Percentiles rank a stretch among this genome's conserved stretches.
Evolutionary conservation across 2,888 invertebrate species (phyloP).

Genomic region (Himalopsyche japonica): DNA sequence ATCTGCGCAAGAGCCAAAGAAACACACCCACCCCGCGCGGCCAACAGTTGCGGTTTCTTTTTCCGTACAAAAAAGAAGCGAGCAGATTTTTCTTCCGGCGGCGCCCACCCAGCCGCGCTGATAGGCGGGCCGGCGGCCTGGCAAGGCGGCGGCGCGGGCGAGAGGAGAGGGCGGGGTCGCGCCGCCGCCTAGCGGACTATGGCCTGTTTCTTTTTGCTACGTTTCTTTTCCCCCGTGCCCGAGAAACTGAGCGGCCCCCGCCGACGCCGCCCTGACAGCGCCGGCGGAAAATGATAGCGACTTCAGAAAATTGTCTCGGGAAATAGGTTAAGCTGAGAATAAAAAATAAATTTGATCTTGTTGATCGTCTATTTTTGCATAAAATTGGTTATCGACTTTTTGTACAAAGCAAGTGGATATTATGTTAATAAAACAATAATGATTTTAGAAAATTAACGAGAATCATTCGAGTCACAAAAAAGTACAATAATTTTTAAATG

Average conservation of each 20-base stretch:
- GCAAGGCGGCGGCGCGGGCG: conserved; percentile 50
- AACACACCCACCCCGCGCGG: conserved; percentile 22
- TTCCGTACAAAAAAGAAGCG: conserved; percentile 42
- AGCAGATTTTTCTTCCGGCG: conserved; percentile 57
- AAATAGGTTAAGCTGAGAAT: not conserved
- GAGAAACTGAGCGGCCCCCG: conserved; percentile 44
- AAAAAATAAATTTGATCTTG: not conserved
- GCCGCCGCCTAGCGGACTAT: conserved; percentile 45
- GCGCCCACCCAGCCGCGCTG: conserved; percentile 47
- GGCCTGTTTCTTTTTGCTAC: conserved; percentile 30
- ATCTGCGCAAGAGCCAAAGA: conserved; percentile 30
- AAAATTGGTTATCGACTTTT: not conserved
- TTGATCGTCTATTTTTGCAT: not conserved
- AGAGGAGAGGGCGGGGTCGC: conserved; percentile 55
- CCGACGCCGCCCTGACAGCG: conserved; percentile 44
- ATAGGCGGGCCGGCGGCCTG: conserved; percentile 48
- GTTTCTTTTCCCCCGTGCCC: conserved; percentile 44
- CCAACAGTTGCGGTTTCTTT: conserved; percentile 38
- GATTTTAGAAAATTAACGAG: too few relatives aligned
- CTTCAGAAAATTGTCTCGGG: not conserved
- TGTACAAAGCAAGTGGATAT: too few relatives aligned
- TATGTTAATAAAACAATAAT: too few relatives aligned
- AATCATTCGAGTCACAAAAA: too few relatives aligned
- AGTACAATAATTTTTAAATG: too few relatives aligned
- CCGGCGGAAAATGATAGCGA: conserved; percentile 5